These are phyloP conservation scores for Eutrigla gurnardus DNA, from an alignment of 2,797 vertebrate genomes.

Conservation along the genomic window DNA sequence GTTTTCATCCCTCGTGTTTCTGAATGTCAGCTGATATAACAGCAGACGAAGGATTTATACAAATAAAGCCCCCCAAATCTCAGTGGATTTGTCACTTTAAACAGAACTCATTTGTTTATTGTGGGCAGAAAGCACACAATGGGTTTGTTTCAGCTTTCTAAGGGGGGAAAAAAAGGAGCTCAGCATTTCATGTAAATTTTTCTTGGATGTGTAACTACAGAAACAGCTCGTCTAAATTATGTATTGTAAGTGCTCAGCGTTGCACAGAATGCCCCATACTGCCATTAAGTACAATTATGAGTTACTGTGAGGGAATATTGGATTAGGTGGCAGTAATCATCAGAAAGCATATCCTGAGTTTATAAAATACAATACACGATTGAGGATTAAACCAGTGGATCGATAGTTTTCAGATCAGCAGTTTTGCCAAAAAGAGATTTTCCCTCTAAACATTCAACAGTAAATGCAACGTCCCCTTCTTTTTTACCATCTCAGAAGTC, in stretches of 20 bases:
- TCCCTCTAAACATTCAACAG: not conserved
- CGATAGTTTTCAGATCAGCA: too few relatives aligned
- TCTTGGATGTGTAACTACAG: slow-evolving; percentile 51
- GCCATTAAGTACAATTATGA: not conserved
- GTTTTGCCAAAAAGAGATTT: not conserved
- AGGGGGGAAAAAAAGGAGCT: slow-evolving; percentile 33
- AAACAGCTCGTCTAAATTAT: slow-evolving; percentile 26
- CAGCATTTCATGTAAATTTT: slow-evolving; percentile 48
- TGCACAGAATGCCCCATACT: not conserved
- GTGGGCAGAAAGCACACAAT: slow-evolving; percentile 55
- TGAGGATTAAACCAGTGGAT: not conserved
- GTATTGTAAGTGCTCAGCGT: slow-evolving; percentile 11
- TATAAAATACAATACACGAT: not conserved
- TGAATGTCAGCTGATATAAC: slow-evolving; percentile 48
- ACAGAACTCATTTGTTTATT: slow-evolving; percentile 59
- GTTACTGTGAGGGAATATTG: not conserved
- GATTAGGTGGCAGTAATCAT: not conserved
- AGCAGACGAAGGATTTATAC: slow-evolving; percentile 16
- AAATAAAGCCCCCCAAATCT: slow-evolving; percentile 31
- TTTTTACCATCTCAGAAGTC: not conserved
- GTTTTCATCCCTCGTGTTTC: slow-evolving; percentile 35
- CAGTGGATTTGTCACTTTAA: slow-evolving; percentile 42
- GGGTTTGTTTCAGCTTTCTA: slow-evolving; percentile 44
- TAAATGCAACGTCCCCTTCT: not conserved
- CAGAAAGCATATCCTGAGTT: not conserved